Percentiles rank a stretch among this genome's conserved stretches.
Conservation (phyloP, 2,113 vertebrate genomes). For the Bos indicus region DNA sequence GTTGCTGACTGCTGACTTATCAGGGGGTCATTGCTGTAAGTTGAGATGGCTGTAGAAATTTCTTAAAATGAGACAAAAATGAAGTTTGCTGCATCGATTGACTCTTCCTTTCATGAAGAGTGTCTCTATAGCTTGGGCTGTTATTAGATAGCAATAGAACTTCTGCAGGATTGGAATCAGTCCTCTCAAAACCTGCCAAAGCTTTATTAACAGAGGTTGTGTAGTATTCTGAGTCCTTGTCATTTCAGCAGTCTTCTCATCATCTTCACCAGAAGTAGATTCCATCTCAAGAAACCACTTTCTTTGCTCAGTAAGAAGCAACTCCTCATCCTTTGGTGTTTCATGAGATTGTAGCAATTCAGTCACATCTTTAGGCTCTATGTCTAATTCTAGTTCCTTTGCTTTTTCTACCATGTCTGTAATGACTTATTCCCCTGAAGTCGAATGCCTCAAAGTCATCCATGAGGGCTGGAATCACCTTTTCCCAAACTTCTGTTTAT, state of each 20-base stretch:
- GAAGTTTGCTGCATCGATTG: not conserved
- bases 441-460: not conserved
- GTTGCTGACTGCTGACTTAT: not conserved
- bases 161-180: not conserved
- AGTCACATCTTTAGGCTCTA: not conserved
- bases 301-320: not conserved
- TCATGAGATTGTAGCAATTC: not conserved
- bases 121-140: not conserved
- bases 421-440: not conserved
- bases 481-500: not conserved
- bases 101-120: not conserved
- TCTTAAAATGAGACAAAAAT: not conserved
- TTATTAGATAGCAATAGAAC: not conserved
- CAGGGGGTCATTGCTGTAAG: not conserved
- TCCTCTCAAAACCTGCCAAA: not conserved
- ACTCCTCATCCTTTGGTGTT: not conserved
- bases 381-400: not conserved
- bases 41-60: not conserved
- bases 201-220: not conserved
- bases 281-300: not conserved
- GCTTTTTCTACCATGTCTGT: not conserved
- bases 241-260: not conserved
- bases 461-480: not conserved
- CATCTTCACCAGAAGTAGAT: not conserved
- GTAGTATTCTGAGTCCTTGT: not conserved